These are phyloP conservation scores for Rhopalosiphum nymphaeae DNA, from an alignment of 2,888 invertebrate species.

Conservation along the genomic window DNA sequence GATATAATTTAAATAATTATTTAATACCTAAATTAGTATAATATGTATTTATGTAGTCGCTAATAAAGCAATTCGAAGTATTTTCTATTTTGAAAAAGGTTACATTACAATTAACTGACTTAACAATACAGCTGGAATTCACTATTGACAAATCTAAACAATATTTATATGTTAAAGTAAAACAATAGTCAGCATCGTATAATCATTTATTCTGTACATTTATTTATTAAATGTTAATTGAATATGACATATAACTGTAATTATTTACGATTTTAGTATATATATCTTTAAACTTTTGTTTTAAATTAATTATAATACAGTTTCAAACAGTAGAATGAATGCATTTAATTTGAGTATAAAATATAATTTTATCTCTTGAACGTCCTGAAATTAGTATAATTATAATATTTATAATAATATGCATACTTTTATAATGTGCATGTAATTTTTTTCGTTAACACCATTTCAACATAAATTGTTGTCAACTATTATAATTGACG, in stretches of 20 bases:
- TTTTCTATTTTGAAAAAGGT: too few species aligned
- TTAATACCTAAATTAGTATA: neutral
- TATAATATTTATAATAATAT: neutral
- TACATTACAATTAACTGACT: neutral
- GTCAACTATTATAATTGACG: neutral
- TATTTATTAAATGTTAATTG: conserved; percentile 24
- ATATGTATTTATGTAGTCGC: neutral
- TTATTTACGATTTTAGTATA: neutral
- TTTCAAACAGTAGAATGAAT: neutral
- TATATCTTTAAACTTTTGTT: neutral
- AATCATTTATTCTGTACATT: neutral
- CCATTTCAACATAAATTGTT: neutral
- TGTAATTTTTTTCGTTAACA: neutral
- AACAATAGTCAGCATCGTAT: neutral
- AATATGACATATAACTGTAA: conserved; percentile 8
- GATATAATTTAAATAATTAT: neutral
- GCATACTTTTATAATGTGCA: neutral
- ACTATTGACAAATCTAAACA: neutral
- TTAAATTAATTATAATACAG: neutral
- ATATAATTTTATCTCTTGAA: neutral
- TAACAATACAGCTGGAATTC: neutral
- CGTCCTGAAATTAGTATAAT: neutral
- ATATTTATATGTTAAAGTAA: neutral
- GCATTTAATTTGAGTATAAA: neutral
- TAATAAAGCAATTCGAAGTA: neutral